Evolutionary conservation across 2,113 vertebrate species (phyloP).

Genomic region (Telmatochromis brichardi): DNA sequence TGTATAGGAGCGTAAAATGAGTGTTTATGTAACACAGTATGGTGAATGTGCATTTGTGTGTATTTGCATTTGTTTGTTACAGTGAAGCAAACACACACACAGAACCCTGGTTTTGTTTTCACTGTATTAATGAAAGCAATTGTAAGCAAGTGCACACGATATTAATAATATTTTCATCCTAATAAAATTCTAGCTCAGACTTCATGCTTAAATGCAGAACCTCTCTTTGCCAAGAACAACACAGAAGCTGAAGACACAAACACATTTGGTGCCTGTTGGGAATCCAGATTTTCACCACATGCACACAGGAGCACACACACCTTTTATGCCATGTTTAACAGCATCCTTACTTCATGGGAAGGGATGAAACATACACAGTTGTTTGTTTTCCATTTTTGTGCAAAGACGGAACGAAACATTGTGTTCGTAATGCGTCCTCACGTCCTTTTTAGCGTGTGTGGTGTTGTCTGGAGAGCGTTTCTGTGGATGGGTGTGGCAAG

Average conservation of each 20-base stretch:
- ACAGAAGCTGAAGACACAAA: conserved; percentile 34
- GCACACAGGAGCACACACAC: background rate
- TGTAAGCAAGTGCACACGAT: background rate
- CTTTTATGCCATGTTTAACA: background rate
- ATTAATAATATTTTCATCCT: background rate
- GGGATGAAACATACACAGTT: background rate
- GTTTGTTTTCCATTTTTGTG: background rate
- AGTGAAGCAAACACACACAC: background rate
- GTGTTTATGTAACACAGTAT: background rate
- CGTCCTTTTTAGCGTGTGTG: background rate
- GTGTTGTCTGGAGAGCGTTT: background rate
- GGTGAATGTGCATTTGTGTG: background rate
- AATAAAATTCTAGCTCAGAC: background rate
- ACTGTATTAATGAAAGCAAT: background rate
- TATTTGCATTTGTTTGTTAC: background rate
- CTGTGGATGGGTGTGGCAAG: background rate
- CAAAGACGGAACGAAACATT: background rate
- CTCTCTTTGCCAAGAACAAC: conserved; percentile 40
- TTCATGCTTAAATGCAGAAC: background rate
- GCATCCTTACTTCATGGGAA: background rate
- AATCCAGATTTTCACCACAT: background rate
- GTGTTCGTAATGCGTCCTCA: background rate
- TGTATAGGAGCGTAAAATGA: background rate
- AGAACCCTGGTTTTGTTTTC: background rate
- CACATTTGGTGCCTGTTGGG: conserved; percentile 20